These are phyloP conservation scores for Calameuta filiformis DNA, from an alignment of 2,888 invertebrate species.

Conservation along the genomic window DNA sequence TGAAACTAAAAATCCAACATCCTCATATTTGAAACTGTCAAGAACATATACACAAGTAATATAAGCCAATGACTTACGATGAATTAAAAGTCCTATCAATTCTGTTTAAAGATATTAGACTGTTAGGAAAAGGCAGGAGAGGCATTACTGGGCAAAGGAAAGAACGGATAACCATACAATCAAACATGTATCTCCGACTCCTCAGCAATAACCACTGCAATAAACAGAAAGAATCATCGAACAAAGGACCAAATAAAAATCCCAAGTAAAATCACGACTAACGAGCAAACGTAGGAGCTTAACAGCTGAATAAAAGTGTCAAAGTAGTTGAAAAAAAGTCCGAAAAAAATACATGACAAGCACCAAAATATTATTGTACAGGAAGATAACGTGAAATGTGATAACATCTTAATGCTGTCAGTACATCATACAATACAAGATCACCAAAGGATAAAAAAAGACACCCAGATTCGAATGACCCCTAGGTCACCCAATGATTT, in stretches of 20 bases:
- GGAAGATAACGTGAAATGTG: background rate
- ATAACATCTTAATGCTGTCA: background rate
- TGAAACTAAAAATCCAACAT: background rate
- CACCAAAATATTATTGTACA: background rate
- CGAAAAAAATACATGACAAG: background rate
- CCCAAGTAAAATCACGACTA: background rate
- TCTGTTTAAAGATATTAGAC: background rate
- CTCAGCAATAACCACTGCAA: background rate
- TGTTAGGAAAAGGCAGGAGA: background rate
- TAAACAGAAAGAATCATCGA: background rate
- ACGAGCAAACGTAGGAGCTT: background rate
- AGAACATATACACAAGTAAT: conserved; percentile 12
- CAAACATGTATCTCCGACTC: background rate
- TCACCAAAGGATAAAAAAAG: background rate
- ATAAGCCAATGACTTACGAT: conserved; percentile 1
- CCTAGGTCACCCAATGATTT: background rate
- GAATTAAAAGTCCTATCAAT: conserved; percentile 7
- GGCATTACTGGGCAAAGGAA: background rate
- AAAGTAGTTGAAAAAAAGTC: background rate
- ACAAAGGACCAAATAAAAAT: background rate
- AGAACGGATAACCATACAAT: background rate
- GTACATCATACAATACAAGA: background rate
- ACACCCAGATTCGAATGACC: background rate
- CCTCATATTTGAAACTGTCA: background rate
- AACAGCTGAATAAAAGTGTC: background rate